Evolutionary conservation across 2,113 vertebrate species (phyloP).

Genomic region (Edolisoma coerulescens): DNA sequence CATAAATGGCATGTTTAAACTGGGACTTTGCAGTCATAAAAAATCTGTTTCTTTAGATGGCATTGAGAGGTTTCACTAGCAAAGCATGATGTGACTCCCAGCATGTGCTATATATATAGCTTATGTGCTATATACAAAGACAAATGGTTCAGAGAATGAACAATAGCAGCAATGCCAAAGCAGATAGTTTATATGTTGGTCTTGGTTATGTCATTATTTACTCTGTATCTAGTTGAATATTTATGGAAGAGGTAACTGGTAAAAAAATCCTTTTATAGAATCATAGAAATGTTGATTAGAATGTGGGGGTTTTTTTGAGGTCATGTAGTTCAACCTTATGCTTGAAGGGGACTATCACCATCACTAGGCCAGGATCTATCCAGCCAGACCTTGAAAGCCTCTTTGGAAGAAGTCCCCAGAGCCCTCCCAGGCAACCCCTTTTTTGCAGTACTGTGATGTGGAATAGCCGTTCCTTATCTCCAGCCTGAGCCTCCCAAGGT

Average conservation of each 20-base stretch:
- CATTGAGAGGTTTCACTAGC: background rate
- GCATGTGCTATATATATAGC: no score
- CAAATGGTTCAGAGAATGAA: background rate
- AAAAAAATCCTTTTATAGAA: background rate
- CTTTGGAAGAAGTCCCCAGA: background rate
- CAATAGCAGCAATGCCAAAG: background rate
- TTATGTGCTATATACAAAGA: background rate
- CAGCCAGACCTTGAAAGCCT: background rate
- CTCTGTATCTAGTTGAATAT: background rate
- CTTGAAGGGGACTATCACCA: background rate
- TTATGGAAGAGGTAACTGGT: background rate
- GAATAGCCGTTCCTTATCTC: background rate
- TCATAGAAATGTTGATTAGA: background rate
- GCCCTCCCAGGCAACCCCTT: background rate
- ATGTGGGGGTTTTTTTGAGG: fast-evolving
- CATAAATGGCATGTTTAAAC: background rate
- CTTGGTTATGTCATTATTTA: background rate
- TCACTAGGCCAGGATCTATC: background rate
- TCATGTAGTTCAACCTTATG: background rate
- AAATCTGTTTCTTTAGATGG: background rate
- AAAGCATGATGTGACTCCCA: background rate
- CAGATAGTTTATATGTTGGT: background rate
- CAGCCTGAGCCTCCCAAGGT: background rate
- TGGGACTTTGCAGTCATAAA: background rate
- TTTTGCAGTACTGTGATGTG: background rate